Evolutionary conservation across 2,113 vertebrate genomes (phyloP).

Genomic region (Fulica atra): DNA sequence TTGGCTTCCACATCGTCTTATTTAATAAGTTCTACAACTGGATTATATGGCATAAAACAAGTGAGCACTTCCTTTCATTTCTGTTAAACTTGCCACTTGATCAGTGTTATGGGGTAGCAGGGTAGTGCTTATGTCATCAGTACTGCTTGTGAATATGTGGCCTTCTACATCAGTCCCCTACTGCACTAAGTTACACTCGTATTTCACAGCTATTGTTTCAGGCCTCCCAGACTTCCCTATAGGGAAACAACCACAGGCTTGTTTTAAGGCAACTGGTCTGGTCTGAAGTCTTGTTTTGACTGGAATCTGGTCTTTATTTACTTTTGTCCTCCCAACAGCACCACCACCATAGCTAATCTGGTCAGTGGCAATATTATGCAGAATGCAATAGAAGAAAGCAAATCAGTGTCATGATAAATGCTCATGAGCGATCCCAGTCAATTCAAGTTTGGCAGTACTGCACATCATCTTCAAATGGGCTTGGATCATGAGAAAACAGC

Average conservation of each 20-base stretch:
- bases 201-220: neutral
- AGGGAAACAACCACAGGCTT: neutral
- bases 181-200: neutral
- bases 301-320: neutral
- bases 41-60: neutral
- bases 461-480: neutral
- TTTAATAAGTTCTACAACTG: neutral
- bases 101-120: neutral
- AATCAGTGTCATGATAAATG: slow-evolving; percentile 24
- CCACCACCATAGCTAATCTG: neutral
- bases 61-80: neutral
- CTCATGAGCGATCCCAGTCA: neutral
- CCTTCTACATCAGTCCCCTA: neutral
- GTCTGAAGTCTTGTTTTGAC: neutral
- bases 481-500: neutral
- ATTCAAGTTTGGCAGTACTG: neutral
- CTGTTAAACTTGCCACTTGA: neutral
- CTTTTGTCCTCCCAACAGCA: neutral
- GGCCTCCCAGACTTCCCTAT: neutral
- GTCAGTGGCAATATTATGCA: neutral
- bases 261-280: neutral
- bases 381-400: neutral
- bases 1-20: neutral
- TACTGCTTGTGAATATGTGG: neutral
- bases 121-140: neutral